Percentiles rank a stretch among this genome's conserved stretches.
Conservation (phyloP, 2,888 invertebrate species). For the Branchipolynoe longqiensis region DNA sequence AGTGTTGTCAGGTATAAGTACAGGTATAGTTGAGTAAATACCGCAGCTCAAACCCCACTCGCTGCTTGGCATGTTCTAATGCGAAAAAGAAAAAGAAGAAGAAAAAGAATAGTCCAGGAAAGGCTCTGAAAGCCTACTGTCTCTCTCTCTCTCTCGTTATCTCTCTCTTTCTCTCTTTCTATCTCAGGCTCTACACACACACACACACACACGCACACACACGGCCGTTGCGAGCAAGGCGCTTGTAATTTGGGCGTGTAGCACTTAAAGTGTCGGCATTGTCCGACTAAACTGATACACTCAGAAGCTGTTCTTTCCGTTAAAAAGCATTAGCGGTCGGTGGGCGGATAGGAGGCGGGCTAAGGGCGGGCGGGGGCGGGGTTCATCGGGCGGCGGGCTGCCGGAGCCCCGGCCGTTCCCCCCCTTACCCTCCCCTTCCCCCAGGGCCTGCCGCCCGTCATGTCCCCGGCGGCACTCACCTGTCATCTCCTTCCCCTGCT, state of each 20-base stretch:
- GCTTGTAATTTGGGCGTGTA: conserved; percentile 42
- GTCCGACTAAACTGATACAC: conserved; percentile 21
- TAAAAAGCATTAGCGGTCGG: background rate
- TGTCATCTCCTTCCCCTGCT: conserved; percentile 43
- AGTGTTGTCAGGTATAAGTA: no score
- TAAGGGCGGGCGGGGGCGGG: background rate
- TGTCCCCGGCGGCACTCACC: conserved; percentile 17
- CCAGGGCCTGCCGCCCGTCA: background rate
- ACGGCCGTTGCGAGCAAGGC: no score
- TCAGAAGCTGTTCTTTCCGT: background rate
- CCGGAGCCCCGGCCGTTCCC: background rate
- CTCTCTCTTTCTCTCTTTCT: no score
- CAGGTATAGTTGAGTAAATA: no score
- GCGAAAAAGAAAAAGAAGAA: no score
- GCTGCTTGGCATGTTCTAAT: no score
- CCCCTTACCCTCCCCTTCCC: background rate
- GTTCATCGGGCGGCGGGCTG: background rate
- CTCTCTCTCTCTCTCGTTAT: no score
- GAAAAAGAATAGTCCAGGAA: no score
- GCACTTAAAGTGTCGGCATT: conserved; percentile 13
- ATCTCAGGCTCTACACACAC: no score
- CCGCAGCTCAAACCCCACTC: no score
- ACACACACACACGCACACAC: no score
- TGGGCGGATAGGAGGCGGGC: conserved; percentile 8
- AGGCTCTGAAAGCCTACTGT: no score